Conservation (phyloP, 2,888 invertebrate genomes). For the Drosophila histrio region DNA sequence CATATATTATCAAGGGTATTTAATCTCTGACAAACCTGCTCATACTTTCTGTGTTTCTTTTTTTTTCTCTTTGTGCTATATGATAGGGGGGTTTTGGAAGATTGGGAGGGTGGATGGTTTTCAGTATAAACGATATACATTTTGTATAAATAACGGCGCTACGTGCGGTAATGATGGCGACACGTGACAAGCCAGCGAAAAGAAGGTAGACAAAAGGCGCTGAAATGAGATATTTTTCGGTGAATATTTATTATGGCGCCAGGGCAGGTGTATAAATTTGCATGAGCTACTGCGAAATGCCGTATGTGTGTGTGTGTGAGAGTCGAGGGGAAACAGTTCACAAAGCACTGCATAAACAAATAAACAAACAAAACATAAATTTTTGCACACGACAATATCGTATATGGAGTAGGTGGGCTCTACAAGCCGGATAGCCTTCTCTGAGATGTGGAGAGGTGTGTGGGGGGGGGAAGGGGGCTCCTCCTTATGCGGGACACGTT, state of each 20-base stretch:
- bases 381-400: conserved; percentile 46
- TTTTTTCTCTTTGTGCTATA: not conserved
- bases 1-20: conserved; percentile 10
- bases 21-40: conserved; percentile 10
- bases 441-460: not conserved
- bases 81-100: not conserved
- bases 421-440: not conserved
- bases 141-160: conserved; percentile 81
- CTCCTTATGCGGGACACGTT: conserved; percentile 64
- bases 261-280: conserved; percentile 73
- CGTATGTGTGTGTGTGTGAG: conserved; percentile 14
- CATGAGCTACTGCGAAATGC: conserved; percentile 62
- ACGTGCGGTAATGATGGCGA: conserved; percentile 83
- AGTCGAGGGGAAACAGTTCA: conserved; percentile 30
- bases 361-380: conserved; percentile 77
- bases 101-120: conserved; percentile 4
- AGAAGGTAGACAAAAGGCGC: conserved; percentile 71
- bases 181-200: conserved; percentile 82
- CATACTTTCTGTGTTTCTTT: not conserved
- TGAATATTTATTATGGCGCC: conserved; percentile 72
- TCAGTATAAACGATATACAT: conserved; percentile 72
- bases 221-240: conserved; percentile 75
- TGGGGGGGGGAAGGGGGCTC: not conserved
- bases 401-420: conserved; percentile 27
- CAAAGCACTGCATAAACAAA: conserved; percentile 76